Evolutionary conservation across 2,113 vertebrate species (phyloP), one percentile per base, ranked within the genome.

Genomic region (Oreotragus oreotragus): DNA sequence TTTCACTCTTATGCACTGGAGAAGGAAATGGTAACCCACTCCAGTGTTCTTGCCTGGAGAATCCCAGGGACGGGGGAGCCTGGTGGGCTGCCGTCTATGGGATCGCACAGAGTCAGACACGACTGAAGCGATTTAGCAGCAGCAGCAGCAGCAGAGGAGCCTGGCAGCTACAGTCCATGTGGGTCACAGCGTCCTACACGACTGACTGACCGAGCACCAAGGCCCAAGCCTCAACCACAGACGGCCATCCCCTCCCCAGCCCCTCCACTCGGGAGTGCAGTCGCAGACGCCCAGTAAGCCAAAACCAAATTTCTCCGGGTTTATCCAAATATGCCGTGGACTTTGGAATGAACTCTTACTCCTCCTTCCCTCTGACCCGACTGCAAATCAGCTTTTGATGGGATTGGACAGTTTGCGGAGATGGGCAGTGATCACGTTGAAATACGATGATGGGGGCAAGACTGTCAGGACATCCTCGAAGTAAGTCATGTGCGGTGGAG

Each of bases 361-460:
- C 60, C 91, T 89, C 51, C 95, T 95, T 90, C 88, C 96, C 83
- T 89, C 84, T 21, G 84, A 81, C 95, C 95, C 0, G 5, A 17
- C 73, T 90, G 84, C 95, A 89, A 84, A 91, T 88, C 95, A 94
- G 90, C 95, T 90, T 70, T 58, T 15, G 92, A 66, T 16, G 88
- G 79, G 95, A 21, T 21, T 27, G 84, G 97, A 92, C 89, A 60
- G 89, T 47, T 33, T 55, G 88, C 64, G 27, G 94, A 92, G 89
- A 87, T 2, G 43, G 91, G 94, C 76, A 66, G 84, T 4, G 19
- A 47, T 45, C 95, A 28, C 2, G 1, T 33, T 97, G 97, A 97
- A 95, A 95, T 92, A 96, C 2, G 92, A 66, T 28, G 88, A 94
- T 90, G 53, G 81, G 79, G 45, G 23, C 53, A 90, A 55, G 90